These are phyloP conservation scores for Loris lydekkerianus DNA, from an alignment of 2,797 vertebrate species.

Conservation along the genomic window DNA sequence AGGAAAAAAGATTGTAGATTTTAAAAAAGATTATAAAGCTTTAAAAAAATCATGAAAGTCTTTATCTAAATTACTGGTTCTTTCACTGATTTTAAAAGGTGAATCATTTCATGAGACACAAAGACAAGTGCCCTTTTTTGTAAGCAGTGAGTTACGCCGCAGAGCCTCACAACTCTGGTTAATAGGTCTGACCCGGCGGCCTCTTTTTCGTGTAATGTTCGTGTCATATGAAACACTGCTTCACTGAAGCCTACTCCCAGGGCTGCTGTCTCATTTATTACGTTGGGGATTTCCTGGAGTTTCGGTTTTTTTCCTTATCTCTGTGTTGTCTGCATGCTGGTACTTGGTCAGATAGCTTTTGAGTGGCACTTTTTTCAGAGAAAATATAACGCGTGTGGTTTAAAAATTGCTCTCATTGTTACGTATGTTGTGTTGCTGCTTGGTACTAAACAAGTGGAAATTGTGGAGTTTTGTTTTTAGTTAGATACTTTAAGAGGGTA, in stretches of 20 bases:
- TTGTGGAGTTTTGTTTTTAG: constrained; percentile 8
- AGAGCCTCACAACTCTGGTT: neutral
- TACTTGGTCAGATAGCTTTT: constrained; percentile 37
- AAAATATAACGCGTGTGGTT: neutral
- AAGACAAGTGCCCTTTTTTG: neutral
- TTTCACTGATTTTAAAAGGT: neutral
- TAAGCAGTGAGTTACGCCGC: neutral
- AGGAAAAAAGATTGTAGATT: neutral
- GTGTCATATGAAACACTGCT: neutral
- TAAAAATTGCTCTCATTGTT: constrained; percentile 2
- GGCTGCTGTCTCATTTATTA: neutral
- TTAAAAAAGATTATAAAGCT: neutral
- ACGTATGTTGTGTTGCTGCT: neutral
- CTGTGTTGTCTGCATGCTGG: neutral
- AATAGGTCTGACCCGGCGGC: neutral
- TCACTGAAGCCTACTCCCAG: neutral
- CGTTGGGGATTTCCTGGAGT: neutral
- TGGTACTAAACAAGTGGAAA: neutral
- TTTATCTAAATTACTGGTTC: neutral
- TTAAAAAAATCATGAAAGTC: neutral
- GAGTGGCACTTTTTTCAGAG: neutral
- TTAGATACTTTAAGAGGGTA: neutral
- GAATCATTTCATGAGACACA: constrained; percentile 29
- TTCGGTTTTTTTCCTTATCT: neutral
- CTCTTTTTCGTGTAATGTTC: neutral